Percentiles rank a stretch among this genome's conserved stretches.
Conservation (phyloP, 2,888 invertebrate species). For the Taphrorychus bicolor region DNA sequence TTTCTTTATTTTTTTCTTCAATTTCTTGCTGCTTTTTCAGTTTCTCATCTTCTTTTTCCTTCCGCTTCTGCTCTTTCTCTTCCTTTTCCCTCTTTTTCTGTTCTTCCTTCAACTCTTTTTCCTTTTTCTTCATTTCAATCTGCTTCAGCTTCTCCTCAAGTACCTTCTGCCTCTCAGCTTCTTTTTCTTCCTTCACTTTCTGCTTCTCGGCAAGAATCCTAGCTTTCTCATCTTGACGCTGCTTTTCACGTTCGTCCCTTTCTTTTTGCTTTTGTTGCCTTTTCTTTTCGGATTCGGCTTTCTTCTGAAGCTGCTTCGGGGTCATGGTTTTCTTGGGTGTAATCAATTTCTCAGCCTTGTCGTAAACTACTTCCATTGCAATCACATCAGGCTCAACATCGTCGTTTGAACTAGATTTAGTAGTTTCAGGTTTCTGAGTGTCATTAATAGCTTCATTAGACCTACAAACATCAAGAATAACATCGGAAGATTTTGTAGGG, state of each 20-base stretch:
- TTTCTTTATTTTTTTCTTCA: slow-evolving; percentile 69
- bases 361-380: slow-evolving; percentile 17
- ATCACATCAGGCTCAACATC: not conserved
- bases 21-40: slow-evolving; percentile 62
- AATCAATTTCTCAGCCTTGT: slow-evolving; percentile 21
- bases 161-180: slow-evolving; percentile 57
- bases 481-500: not conserved
- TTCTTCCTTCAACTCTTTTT: slow-evolving; percentile 61
- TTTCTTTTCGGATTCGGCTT: slow-evolving; percentile 53
- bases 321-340: slow-evolving; percentile 50
- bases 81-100: slow-evolving; percentile 63
- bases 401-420: not conserved
- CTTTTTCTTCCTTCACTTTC: slow-evolving; percentile 49
- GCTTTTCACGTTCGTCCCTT: slow-evolving; percentile 58
- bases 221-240: slow-evolving; percentile 62
- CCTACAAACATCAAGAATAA: not conserved
- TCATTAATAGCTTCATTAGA: not conserved
- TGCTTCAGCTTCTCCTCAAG: slow-evolving; percentile 63
- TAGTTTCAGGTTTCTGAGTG: not conserved
- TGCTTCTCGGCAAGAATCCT: slow-evolving; percentile 63
- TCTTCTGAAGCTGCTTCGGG: slow-evolving; percentile 62
- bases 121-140: slow-evolving; percentile 59
- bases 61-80: slow-evolving; percentile 60
- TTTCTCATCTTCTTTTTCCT: slow-evolving; percentile 68
- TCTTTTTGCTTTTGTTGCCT: slow-evolving; percentile 57